Percentiles rank a stretch among this genome's conserved stretches.
Evolutionary conservation across 2,113 vertebrate genomes (phyloP).

Genomic region (Carassius gibelio): DNA sequence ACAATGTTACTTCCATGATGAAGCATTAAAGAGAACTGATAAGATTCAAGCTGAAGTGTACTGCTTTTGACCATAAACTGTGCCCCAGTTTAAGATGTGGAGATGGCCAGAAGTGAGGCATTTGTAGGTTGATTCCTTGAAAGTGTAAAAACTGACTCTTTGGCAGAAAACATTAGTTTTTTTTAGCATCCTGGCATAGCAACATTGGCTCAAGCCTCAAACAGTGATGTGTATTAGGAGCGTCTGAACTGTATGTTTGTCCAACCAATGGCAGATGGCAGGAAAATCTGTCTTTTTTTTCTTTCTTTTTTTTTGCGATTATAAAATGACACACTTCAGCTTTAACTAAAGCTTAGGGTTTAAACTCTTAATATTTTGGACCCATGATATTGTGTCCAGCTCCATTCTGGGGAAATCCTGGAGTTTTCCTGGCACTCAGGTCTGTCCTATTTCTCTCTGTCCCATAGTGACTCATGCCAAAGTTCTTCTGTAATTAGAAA

Average conservation of each 20-base stretch:
- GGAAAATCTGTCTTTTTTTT: not conserved
- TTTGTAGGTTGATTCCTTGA: too few relatives aligned
- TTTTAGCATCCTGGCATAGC: not conserved
- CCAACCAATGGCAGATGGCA: not conserved
- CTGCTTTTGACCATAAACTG: not conserved
- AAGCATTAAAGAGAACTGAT: not conserved
- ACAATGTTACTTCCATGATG: constrained; percentile 17
- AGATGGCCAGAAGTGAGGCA: too few relatives aligned
- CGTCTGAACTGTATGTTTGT: not conserved
- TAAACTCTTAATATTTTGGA: constrained; percentile 38
- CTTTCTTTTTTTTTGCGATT: not conserved
- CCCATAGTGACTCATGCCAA: constrained; percentile 4
- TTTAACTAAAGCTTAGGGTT: too few relatives aligned
- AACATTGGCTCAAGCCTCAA: not conserved
- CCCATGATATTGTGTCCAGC: constrained; percentile 25
- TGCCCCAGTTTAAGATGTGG: not conserved
- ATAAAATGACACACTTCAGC: not conserved
- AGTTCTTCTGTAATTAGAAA: constrained; percentile 22
- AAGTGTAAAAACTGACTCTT: too few relatives aligned
- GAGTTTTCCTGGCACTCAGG: constrained; percentile 13
- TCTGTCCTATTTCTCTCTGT: constrained; percentile 25
- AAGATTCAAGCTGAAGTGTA: constrained; percentile 13
- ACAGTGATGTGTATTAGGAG: not conserved
- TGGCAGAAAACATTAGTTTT: not conserved
- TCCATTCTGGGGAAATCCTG: constrained; percentile 6